phyloP scores from a whole-genome alignment of 2,797 vertebrate genomes.

The Jordanella pulchra region DNA sequence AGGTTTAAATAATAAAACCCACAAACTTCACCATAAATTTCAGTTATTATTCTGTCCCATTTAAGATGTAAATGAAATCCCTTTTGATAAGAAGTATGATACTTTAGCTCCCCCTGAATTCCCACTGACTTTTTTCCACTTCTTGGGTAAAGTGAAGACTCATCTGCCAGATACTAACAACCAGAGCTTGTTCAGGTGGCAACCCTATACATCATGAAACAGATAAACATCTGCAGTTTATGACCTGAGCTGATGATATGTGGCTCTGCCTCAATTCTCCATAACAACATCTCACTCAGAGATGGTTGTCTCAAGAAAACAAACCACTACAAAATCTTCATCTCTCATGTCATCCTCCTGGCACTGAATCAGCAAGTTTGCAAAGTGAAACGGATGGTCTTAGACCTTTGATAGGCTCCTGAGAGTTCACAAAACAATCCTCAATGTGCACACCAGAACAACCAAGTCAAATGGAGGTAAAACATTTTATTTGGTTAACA shows the following conservation, averaged over 20 bases:
- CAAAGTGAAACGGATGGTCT: conserved; percentile 11
- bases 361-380: conserved; percentile 63
- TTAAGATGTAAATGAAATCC: background rate
- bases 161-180: conserved; percentile 37
- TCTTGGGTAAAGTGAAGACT: conserved; percentile 29
- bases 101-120: conserved; percentile 18
- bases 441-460: conserved; percentile 31
- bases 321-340: conserved; percentile 41
- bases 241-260: conserved; percentile 43
- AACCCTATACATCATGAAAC: conserved; percentile 38
- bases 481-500: conserved; percentile 15
- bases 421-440: conserved; percentile 27
- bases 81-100: background rate
- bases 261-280: conserved; percentile 24
- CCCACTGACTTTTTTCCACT: conserved; percentile 7
- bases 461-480: conserved; percentile 33
- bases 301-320: conserved; percentile 38
- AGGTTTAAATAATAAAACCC: background rate
- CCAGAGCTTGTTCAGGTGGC: conserved; percentile 43
- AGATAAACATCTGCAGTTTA: conserved; percentile 61
- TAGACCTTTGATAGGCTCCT: conserved; percentile 9
- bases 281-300: conserved; percentile 46
- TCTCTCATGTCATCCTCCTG: conserved; percentile 53
- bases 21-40: background rate
- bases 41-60: background rate